phyloP scores from a whole-genome alignment of 2,888 invertebrate species.

The Corythucha ciliata region DNA sequence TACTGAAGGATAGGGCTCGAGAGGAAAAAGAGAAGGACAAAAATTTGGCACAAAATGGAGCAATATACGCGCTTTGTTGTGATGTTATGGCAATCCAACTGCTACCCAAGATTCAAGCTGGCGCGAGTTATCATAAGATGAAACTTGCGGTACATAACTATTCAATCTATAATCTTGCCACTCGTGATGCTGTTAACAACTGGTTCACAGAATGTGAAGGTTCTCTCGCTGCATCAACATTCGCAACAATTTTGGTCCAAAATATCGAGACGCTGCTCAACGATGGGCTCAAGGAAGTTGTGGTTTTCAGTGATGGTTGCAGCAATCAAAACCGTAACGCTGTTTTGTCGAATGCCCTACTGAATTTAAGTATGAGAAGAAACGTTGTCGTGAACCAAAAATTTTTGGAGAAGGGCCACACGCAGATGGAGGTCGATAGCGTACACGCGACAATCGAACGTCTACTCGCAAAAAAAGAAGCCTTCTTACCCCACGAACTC shows the following conservation, averaged over 20 bases:
- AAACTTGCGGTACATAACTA: slow-evolving; percentile 4
- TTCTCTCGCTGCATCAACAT: slow-evolving; percentile 8
- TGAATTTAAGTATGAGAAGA: not conserved
- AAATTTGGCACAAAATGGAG: not conserved
- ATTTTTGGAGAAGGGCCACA: slow-evolving; percentile 3
- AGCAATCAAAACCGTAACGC: slow-evolving; percentile 17
- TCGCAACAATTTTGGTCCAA: not conserved
- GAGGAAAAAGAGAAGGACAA: not conserved
- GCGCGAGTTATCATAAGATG: not conserved
- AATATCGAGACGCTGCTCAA: not conserved
- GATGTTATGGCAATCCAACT: not conserved
- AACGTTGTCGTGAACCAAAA: slow-evolving; percentile 1
- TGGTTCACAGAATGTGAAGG: slow-evolving; percentile 15
- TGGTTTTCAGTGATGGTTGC: slow-evolving; percentile 18
- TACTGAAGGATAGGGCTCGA: not conserved
- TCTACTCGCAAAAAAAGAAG: not conserved
- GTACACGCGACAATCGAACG: slow-evolving; percentile 3
- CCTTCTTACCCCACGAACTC: slow-evolving; percentile 17
- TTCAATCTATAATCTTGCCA: slow-evolving; percentile 6
- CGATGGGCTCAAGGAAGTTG: not conserved
- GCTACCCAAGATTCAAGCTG: not conserved
- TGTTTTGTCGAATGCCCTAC: slow-evolving; percentile 10
- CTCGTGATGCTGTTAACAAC: slow-evolving; percentile 8
- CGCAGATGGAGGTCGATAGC: slow-evolving; percentile 15
- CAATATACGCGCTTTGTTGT: not conserved